These are phyloP conservation scores for Tolmerus cingulatus DNA, from an alignment of 2,888 invertebrate species.

Conservation along the genomic window DNA sequence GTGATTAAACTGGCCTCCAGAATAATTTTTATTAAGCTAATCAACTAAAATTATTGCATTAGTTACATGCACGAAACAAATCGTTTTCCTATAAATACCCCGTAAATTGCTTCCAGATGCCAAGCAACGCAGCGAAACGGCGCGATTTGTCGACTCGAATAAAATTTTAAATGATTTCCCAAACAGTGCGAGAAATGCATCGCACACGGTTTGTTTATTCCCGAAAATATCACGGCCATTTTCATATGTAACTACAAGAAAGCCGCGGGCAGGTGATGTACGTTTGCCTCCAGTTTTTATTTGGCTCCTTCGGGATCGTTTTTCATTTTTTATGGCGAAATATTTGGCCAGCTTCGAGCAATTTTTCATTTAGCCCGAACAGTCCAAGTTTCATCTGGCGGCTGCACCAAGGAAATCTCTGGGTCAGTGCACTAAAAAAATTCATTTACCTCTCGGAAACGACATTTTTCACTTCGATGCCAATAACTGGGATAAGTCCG, in stretches of 20 bases:
- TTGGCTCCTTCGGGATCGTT: not conserved
- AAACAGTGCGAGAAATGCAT: not conserved
- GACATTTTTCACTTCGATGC: slow-evolving; percentile 19
- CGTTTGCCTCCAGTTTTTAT: not conserved
- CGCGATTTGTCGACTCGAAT: not conserved
- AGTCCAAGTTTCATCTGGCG: not conserved
- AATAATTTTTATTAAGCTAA: not conserved
- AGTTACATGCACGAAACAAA: not conserved
- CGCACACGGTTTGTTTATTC: not conserved
- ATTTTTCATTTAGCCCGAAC: slow-evolving; percentile 4
- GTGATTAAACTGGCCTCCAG: not conserved
- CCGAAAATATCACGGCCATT: not conserved
- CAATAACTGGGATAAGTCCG: not conserved
- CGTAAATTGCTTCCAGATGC: not conserved
- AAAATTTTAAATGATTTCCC: not conserved
- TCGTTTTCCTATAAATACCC: not conserved
- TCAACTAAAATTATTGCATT: not conserved
- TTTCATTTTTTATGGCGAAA: slow-evolving; percentile 12
- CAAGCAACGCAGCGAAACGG: not conserved
- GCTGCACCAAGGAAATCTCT: not conserved
- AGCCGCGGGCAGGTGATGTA: slow-evolving; percentile 1
- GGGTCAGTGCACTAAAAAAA: slow-evolving; percentile 27
- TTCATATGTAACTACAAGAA: not conserved
- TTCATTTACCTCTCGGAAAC: slow-evolving; percentile 12
- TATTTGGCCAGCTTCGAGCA: not conserved